These are phyloP conservation scores for Callospermophilus lateralis DNA, from an alignment of 2,113 vertebrate genomes.

Conservation along the genomic window DNA sequence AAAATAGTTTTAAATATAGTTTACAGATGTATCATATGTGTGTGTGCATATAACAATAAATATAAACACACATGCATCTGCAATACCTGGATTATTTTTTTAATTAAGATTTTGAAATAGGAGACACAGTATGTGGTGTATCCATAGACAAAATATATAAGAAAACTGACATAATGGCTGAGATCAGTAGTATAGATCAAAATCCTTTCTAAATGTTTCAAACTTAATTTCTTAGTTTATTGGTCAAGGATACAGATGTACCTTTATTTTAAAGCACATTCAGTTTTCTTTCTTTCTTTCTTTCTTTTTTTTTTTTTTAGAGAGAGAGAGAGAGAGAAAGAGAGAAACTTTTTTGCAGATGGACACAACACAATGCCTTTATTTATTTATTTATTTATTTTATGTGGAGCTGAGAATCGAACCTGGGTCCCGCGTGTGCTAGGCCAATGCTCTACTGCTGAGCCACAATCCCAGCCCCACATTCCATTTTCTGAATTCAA, in stretches of 20 bases:
- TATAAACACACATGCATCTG: not conserved
- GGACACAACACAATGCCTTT: too few relatives aligned
- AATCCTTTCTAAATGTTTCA: not conserved
- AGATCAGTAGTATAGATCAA: not conserved
- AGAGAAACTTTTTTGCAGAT: too few relatives aligned
- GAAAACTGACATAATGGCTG: not conserved
- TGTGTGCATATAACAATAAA: not conserved
- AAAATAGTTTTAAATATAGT: not conserved
- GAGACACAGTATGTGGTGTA: not conserved
- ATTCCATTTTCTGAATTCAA: not conserved
- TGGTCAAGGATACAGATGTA: not conserved
- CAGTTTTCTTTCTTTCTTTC: too few relatives aligned
- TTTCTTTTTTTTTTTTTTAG: too few relatives aligned
- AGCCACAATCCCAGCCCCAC: too few relatives aligned
- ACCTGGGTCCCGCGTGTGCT: too few relatives aligned
- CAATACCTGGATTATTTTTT: not conserved
- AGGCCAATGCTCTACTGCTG: too few relatives aligned
- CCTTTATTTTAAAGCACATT: not conserved
- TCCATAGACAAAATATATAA: not conserved
- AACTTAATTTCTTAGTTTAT: not conserved
- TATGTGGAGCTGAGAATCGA: too few relatives aligned
- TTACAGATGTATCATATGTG: not conserved
- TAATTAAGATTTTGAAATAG: not conserved
- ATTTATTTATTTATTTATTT: too few relatives aligned
- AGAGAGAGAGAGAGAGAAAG: too few relatives aligned